Base-by-base conservation (phyloP, 2,888 invertebrate species). In the Athrips mouffetella region DNA sequence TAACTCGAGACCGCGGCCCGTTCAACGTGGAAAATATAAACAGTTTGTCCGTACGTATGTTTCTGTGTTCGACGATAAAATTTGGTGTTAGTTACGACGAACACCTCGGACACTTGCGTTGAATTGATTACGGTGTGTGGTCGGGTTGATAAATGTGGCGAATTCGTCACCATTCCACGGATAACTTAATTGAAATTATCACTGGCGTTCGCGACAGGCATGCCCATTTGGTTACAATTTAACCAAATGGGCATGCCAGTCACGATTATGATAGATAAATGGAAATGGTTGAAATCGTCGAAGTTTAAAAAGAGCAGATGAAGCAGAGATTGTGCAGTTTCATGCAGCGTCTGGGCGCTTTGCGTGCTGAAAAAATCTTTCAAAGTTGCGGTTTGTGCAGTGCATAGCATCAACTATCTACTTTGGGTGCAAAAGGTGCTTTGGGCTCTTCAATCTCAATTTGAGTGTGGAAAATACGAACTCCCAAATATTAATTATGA, bases 1-100 rank as follows among this genome's bases (percentile, higher is more conserved):
- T 83, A 87, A 87, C 78, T 63, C 71, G 85, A 86, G 80, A 79
- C 68, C 71, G 65, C 68, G 73, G 67, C 73, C 68, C 71, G 72
- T 67, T 65, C 65, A 57, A 68, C 65, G 62, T 57, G 75, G 70
- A 76, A 76, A 79, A 80, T 77, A 85, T 85, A 85, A 85, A 84
- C 84, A 83, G 75, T 68, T 64, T 70, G 73, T 69, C 62, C 59
- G 58, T 61, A 62, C 65, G 63, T 59, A 56, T 67, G 67, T 65
- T 72, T 69, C 74, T 71, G 49, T 67, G 69, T 68, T 71, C 66
- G 66, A 72, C 74, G 73, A 80, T 81, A 76, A 79, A 78, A 80
- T 80, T 79, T 57, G 75, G 78, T 79, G 73, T 81, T 73, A 70
- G 75, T 76, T 75, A 72, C 70, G 61, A 58, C 50, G 60, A 56